Percentiles rank a stretch among this genome's conserved stretches.
phyloP scores from a whole-genome alignment of 2,888 invertebrate genomes.

The Parnassius smintheus region DNA sequence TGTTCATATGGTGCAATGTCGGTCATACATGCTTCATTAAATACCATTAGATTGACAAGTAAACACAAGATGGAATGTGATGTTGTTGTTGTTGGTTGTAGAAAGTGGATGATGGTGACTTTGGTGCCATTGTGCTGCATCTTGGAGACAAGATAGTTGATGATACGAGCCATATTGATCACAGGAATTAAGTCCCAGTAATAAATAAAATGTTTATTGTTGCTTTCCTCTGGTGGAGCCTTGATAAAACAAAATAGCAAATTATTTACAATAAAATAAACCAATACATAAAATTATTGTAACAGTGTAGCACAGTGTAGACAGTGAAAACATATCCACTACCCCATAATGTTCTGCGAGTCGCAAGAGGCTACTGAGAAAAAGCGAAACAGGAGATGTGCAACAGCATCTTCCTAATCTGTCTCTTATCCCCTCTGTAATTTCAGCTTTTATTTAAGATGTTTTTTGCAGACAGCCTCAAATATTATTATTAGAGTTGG shows the following conservation, averaged over 20 bases:
- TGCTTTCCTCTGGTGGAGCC: conserved; percentile 45
- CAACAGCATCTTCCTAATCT: too few relatives aligned
- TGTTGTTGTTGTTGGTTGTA: conserved; percentile 51
- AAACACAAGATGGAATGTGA: conserved; percentile 56
- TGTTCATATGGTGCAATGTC: conserved; percentile 59
- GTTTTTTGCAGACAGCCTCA: too few relatives aligned
- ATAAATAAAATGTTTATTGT: conserved; percentile 57
- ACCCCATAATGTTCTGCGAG: too few relatives aligned
- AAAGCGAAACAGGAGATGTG: too few relatives aligned
- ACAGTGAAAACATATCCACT: too few relatives aligned
- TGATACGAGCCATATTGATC: conserved; percentile 61
- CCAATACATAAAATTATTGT: too few relatives aligned
- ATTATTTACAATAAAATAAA: too few relatives aligned
- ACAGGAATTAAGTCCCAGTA: conserved; percentile 67
- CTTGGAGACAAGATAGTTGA: conserved; percentile 52
- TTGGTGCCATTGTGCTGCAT: conserved; percentile 43
- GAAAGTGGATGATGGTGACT: conserved; percentile 45
- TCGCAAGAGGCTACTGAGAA: too few relatives aligned
- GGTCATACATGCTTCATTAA: conserved; percentile 48
- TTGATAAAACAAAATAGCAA: neutral
- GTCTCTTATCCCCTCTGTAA: too few relatives aligned
- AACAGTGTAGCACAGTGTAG: too few relatives aligned
- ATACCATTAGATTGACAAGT: conserved; percentile 57
- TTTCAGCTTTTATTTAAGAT: too few relatives aligned
- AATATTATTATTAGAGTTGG: too few relatives aligned